Evolutionary conservation across 2,888 invertebrate species (phyloP), one percentile per base, ranked within the genome.

Genomic region (Caenorhabditis panamensis): DNA sequence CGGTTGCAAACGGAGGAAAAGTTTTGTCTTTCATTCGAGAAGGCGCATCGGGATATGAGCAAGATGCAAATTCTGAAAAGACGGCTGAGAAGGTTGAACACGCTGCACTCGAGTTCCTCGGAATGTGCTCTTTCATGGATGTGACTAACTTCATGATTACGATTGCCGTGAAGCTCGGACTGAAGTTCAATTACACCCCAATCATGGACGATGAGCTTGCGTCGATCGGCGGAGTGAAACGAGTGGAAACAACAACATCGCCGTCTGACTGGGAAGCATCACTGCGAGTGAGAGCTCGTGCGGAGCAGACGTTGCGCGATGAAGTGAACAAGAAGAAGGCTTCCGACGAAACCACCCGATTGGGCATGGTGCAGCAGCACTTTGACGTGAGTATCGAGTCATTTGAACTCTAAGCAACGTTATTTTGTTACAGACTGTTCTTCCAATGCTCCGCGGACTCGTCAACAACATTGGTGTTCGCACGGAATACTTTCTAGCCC

Each of bases 191-290:
- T 24, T 68, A 63, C 41, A 47, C 69, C 18, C 72, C 81, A 11
- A 71, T 81, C 47, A 49, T 63, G 0, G 81, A 76, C 20, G 72
- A 67, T 1, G 81, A 81, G 24, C 22, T 81, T 26, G 16, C 58
- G 3, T 26, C 28, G 9, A 75, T 80, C 41, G 76, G 73, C n/a
- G 79, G 79, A 26, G 51, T 69, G 31, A 72, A 73, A 63, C 59
- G 68, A 28, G 22, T 36, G 28, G 59, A 64, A 20, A 54, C 28
- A 1, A 18, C 22, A 16, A 37, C 18, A 3, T 1, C 47, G 16
- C n/a, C n/a, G n/a, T 4, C 37, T 13, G 81, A 81, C 51, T 77
- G 61, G 68, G 77, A 81, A 26, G 81, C 81, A 0, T 75, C 81
- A 6, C 31, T 81, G 47, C 64, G 69, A 61, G 64, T 79, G 16